Conservation (phyloP, 2,113 vertebrate genomes). For the Gymnarchus niloticus region DNA sequence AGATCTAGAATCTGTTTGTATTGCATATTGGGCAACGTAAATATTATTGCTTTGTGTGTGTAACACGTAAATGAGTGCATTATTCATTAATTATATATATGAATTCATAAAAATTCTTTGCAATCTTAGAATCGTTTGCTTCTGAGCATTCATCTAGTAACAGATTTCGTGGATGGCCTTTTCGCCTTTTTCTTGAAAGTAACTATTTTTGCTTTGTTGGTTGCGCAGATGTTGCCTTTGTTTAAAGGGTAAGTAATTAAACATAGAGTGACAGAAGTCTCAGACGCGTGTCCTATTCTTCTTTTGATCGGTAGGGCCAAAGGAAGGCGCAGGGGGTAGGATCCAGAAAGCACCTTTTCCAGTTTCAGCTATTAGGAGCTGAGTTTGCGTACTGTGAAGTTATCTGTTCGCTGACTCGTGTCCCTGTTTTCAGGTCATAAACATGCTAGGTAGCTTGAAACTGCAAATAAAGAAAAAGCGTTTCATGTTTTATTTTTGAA, state of each 20-base stretch:
- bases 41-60: background rate
- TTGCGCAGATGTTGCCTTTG: conserved; percentile 77
- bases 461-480: too few species aligned
- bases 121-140: background rate
- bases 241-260: conserved; percentile 74
- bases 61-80: background rate
- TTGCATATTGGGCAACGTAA: background rate
- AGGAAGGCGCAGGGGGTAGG: conserved; percentile 64
- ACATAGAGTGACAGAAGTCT: conserved; percentile 68
- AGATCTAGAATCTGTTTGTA: too few species aligned
- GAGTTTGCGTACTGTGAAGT: conserved; percentile 43
- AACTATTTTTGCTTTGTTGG: conserved; percentile 50
- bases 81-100: background rate
- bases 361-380: conserved; percentile 67
- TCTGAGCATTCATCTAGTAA: conserved; percentile 44
- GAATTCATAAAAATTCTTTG: background rate
- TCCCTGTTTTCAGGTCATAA: background rate
- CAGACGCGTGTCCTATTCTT: conserved; percentile 75
- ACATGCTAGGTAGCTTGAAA: too few species aligned
- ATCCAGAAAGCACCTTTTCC: conserved; percentile 50
- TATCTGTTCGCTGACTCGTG: background rate
- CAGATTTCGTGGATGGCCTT: conserved; percentile 48
- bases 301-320: conserved; percentile 73
- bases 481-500: too few species aligned
- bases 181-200: conserved; percentile 53